Base-by-base conservation (phyloP, 2,113 vertebrate species). In the Bubo scandiacus region DNA sequence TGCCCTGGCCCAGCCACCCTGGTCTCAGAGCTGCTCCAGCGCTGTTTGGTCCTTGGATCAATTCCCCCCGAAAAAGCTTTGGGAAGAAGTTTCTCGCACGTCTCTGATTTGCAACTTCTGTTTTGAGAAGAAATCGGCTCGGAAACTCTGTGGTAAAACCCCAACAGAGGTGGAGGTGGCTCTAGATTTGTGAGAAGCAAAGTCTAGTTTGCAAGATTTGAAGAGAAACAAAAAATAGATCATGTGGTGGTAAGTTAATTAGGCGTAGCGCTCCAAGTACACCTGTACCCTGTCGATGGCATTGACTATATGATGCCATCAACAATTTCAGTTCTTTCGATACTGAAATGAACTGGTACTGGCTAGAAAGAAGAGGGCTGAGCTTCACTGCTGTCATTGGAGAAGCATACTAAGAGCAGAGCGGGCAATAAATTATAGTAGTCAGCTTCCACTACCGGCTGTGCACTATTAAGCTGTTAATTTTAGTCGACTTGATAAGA, bases 41-140 rank as follows among this genome's bases (percentile, higher is more conserved):
- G 7, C 12, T 18, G 5, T 18, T 20, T 30, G 12, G 29, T 61
- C 25, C 70, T 49, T 34, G n/a, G 29, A 10, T 79, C 19, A 5
- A 9, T 51, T 34, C 18, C 9, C 7, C 16, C 13, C 38, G 0
- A 13, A 30, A 61, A 51, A 22, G 6, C 18, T 63, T 49, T n/a
- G 47, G 12, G 20, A 25, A 40, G 19, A 65, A 10, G 20, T 18
- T 65, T 36, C 43, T 58, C 1, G 1, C 11, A 0, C 0, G 2
- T 26, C 10, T 23, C 43, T 45, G 30, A 6, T 12, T 74, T 62
- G 26, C 27, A 38, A 3, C 34, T 59, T 32, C 32, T 55, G 17
- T 73, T 65, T 75, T 52, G 36, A 49, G 25, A 51, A 47, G 23
- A 36, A 47, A 20, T 11, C 10, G 23, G 29, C 57, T 40, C 4